Conservation (phyloP, 2,113 vertebrate genomes). For the Gymnorhina tibicen region DNA sequence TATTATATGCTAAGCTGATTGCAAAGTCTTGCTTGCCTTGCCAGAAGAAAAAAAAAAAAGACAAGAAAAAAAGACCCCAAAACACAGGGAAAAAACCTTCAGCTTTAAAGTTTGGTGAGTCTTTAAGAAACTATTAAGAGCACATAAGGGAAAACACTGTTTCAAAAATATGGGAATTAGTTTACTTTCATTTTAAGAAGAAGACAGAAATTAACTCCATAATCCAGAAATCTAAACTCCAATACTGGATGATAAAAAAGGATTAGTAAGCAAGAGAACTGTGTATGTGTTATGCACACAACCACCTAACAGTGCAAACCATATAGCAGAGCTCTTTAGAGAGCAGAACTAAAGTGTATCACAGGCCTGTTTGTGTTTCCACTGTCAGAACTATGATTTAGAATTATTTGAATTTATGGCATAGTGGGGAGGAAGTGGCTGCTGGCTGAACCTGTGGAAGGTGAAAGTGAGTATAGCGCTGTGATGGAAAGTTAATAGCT, state of each 20-base stretch:
- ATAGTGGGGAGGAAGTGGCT: background rate
- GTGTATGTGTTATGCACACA: background rate
- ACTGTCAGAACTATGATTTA: background rate
- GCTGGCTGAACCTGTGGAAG: background rate
- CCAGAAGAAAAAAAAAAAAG: background rate
- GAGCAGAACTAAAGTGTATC: background rate
- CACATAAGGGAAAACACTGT: background rate
- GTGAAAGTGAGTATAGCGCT: background rate
- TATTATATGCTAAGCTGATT: constrained; percentile 44
- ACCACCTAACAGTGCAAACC: background rate
- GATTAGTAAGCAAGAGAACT: background rate
- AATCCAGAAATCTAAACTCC: background rate
- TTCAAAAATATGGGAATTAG: background rate
- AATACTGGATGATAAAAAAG: background rate
- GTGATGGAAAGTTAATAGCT: background rate
- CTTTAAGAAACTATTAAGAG: background rate
- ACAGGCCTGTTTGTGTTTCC: background rate
- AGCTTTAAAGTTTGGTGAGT: background rate
- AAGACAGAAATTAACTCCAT: background rate
- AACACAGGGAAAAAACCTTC: accelerated
- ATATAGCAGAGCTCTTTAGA: background rate
- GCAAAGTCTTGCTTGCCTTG: constrained; percentile 7
- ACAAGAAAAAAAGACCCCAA: background rate
- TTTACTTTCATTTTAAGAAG: background rate
- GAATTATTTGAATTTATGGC: background rate